A percentile compares a stretch with the other conserved stretches of the same genome.
phyloP scores from a whole-genome alignment of 2,113 vertebrate genomes.

The Bungarus multicinctus region DNA sequence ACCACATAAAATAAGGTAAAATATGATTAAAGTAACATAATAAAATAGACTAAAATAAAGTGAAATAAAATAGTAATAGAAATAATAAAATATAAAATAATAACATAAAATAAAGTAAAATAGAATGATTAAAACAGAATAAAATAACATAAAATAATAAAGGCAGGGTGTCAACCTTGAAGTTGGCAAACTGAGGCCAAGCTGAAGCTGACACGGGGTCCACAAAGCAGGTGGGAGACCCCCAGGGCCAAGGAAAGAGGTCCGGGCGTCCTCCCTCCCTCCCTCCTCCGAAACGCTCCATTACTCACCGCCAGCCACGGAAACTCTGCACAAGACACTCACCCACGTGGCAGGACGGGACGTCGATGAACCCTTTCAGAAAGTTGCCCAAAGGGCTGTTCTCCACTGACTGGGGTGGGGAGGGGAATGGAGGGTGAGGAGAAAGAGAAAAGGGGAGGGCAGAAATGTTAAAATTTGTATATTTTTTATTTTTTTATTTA shows the following conservation, averaged over 20 bases:
- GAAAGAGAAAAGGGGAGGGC: background rate
- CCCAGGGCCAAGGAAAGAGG: background rate
- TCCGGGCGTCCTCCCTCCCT: accelerated
- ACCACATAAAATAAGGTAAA: too few relatives aligned
- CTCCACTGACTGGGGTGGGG: slow-evolving; percentile 79
- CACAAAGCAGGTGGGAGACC: background rate
- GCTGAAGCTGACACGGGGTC: background rate
- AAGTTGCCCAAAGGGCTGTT: slow-evolving; percentile 96
- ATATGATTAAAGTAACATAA: too few relatives aligned
- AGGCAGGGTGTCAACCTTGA: too few relatives aligned
- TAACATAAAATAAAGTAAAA: too few relatives aligned
- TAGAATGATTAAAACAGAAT: too few relatives aligned
- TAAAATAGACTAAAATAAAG: too few relatives aligned
- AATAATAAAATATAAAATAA: too few relatives aligned
- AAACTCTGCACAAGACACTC: slow-evolving; percentile 54
- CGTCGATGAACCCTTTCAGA: slow-evolving; percentile 90
- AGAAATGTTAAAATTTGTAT: background rate
- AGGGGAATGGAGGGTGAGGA: slow-evolving; percentile 6
- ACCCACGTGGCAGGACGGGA: slow-evolving; percentile 96
- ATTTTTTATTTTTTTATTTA: too few relatives aligned
- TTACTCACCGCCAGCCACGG: background rate
- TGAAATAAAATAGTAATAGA: too few relatives aligned
- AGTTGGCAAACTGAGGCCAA: too few relatives aligned
- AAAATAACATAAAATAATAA: too few relatives aligned
- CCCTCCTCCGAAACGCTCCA: accelerated